Evolutionary conservation across 2,888 invertebrate species (phyloP), one percentile per base, ranked within the genome.

Genomic region (Agrochola macilenta): DNA sequence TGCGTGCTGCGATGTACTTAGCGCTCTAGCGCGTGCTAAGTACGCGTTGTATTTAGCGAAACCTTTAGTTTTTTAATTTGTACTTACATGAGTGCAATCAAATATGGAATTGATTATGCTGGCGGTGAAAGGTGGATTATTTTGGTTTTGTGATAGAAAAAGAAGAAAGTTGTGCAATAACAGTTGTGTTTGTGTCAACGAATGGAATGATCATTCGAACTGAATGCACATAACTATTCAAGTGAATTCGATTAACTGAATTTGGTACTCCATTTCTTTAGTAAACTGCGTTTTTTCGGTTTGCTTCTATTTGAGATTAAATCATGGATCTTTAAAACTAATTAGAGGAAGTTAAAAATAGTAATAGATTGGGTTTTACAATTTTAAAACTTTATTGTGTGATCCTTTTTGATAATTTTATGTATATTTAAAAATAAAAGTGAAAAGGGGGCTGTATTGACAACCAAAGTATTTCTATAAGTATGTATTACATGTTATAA

Each of bases 251-350:
- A 14, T 61, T 63, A 7, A 35, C 30, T n/a, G 30, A 49, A 35
- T 20, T 72, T 39, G 17, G 35, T 12, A 35, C 23, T 61, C 17
- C 2, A 39, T 52, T 64, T 26, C 17, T 69, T 69, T 9, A 20
- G 20, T 57, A 17, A 7, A 60, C 46, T 5, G 49, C 39, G 20
- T 60, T 5, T 70, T 57, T 43, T 43, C 14, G 2, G 17, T 52
- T 43, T 43, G 60, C 5, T 57, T 12, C 5, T 61, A 49, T 35
- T 79, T 63, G 78, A 78, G 77, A 81, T 78, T 72, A 83, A 74
- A 69, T 54, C n/a, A 63, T 58, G 9, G 35, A 76, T 66, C n/a
- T 65, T 35, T 52, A 14, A 65, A 66, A 26, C 14, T 46, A 70
- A 63, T 61, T 57, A 60, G 2, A 30, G 20, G 1, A 20, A n/a